These are phyloP conservation scores for Heteromormyrus szaboi DNA, from an alignment of 2,797 vertebrate genomes.

Conservation along the genomic window DNA sequence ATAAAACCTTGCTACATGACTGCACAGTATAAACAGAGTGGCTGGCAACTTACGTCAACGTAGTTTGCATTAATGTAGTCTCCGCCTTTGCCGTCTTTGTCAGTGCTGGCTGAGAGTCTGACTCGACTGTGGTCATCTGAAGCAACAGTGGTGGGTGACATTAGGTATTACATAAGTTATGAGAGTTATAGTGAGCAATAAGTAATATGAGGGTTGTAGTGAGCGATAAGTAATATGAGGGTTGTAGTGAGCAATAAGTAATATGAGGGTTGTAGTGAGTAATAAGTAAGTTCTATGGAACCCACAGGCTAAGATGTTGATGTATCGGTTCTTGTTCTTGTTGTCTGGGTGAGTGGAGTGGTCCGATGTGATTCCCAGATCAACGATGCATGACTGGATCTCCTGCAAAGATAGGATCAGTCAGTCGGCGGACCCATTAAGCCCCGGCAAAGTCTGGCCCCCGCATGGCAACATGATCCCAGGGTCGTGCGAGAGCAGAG, in stretches of 20 bases:
- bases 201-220: background rate
- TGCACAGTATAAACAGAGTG: background rate
- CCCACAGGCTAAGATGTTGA: conserved; percentile 94
- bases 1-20: background rate
- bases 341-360: conserved; percentile 89
- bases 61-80: conserved; percentile 98
- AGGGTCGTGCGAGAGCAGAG: conserved; percentile 15
- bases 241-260: background rate
- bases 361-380: conserved; percentile 84
- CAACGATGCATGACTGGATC: conserved; percentile 84
- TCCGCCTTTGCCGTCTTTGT: conserved; percentile 77
- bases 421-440: background rate
- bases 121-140: conserved; percentile 94
- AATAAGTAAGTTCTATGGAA: conserved; percentile 19
- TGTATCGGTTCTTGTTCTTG: conserved; percentile 93
- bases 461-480: conserved; percentile 72
- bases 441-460: conserved; percentile 32
- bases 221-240: background rate
- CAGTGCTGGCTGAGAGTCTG: conserved; percentile 77
- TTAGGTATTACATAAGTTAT: background rate
- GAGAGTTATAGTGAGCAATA: background rate
- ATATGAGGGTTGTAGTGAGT: background rate
- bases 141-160: conserved; percentile 5
- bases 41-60: conserved; percentile 74
- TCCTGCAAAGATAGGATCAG: conserved; percentile 62